Base-by-base conservation (phyloP, 2,888 invertebrate species). In the Teleiodes luculella region DNA sequence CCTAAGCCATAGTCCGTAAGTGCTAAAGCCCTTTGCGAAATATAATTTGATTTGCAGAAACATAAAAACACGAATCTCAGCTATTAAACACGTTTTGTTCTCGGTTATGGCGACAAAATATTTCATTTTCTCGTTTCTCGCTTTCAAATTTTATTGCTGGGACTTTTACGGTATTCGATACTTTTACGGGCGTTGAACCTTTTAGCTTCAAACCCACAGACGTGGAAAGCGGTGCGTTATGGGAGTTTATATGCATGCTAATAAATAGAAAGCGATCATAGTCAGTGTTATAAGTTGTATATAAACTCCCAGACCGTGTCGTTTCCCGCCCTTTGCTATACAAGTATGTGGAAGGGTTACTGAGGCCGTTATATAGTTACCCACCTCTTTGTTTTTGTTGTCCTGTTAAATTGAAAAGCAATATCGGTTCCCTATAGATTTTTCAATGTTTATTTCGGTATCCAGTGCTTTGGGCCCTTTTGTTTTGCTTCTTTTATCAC, bases 111-210 rank as follows among this genome's bases (percentile, higher is more conserved):
- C 66, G 62, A 65, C 65, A 71, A 70, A 74, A 79, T 82, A 80
- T 82, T 83, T 82, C 82, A 81, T 83, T 84, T 80, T 73, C 74
- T 63, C 75, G 77, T 73, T 76, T 77, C 69, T 79, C 70, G 76
- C 70, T 72, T 68, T 72, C 80, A 82, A 77, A 80, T 82, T 84
- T 84, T 82, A 86, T 82, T 83, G 80, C 71, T 52, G 60, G 80
- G 82, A 78, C 82, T 51, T 51, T 51, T 84, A 86, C 74, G 82
- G 77, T 71, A 76, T 74, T 79, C 78, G 74, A 85, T 86, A 82
- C 83, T 80, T 83, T 86, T 83, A 86, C 79, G 80, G 80, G 65
- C 75, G 76, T 80, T 81, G 79, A 74, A 76, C 73, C 75, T 77
- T 75, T 75, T 79, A 74, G 74, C 76, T 82, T n/a, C n/a, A n/a